Base-by-base conservation (phyloP, 2,113 vertebrate species). In the Oreotrochilus melanogaster region DNA sequence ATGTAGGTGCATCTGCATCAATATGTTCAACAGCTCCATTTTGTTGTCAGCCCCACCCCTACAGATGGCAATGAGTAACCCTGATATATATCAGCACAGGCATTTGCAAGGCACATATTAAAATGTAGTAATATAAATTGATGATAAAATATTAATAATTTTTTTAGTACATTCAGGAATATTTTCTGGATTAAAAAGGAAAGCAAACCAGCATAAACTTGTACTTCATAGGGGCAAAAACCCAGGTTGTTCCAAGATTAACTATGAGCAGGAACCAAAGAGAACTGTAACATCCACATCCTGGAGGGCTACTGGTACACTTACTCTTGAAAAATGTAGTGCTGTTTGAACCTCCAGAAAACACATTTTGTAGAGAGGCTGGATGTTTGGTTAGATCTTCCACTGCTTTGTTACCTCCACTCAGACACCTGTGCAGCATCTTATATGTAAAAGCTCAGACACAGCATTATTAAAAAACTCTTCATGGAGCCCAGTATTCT, bases 81-180 rank as follows among this genome's bases (percentile, higher is more conserved):
- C 82, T 28, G 57, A 65, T 18, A 31, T 4, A 58, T 78, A 53
- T 78, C 71, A 95, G 86, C 86, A 86, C 51, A 82, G 74, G 78
- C 53, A 60, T 62, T 70, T 66, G 78, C 94, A 97, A 96, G 94
- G 95, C 91, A 97, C 94, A 14, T 62, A 81, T 66, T 61, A 86
- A 93, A 93, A 92, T 69, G 85, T 83, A 83, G 2, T 37, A 70
- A 67, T 11, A 81, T 3, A 89, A 73, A 67, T 6, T 22, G 80
- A 69, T 74, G 56, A 66, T 43, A 65, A 45, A 24, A 28, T 58
- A 54, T 91, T 89, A 91, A 33, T 66, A 35, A 13, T 62, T 79
- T 94, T 94, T 96, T 85, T 30, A 97, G 87, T 97, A 96, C 96
- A 97, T 98, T 98, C 94, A 85, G 76, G 93, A 97, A 78, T 84